Evolutionary conservation across 2,113 vertebrate species (phyloP), one percentile per base, ranked within the genome.

Genomic region (Trachemys scripta): DNA sequence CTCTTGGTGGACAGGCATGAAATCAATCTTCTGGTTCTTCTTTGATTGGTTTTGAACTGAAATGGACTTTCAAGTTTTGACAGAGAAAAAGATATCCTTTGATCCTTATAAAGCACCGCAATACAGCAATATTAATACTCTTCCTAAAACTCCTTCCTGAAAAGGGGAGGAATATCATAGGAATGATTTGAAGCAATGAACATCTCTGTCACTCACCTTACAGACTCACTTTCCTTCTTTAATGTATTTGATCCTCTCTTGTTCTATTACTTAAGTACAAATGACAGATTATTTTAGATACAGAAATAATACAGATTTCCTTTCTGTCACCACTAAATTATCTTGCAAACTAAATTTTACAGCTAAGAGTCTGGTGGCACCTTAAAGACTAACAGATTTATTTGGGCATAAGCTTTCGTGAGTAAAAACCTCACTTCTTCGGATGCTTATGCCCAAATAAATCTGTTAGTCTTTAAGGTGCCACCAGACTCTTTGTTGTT

Each of bases 241-340:
- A 50, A 91, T 88, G 94, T 96, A 94, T 96, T 93, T 96, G 95
- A 94, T 95, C 85, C 90, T 95, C 87, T 76, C 90, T 95, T 92
- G 90, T 80, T 95, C 92, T 94, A 69, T 76, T 82, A 79, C 96
- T 97, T 92, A 97, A 97, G 83, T 88, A 92, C 88, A 96, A 97
- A 91, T 97, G 96, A 97, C 96, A 97, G 92, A 93, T 93, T 96
- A 95, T 95, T 96, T 91, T 94, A 92, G 94, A 95, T 90, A 94
- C 93, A 96, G 92, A 97, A 97, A 96, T 97, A 97, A 97, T 85
- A 97, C 51, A 92, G 95, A 95, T 97, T 97, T 91, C 92, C 92
- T 95, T 95, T 96, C 94, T 95, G 95, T 95, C 96, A 97, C 82
- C 56, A 89, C 93, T 89, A 97, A 98, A 97, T 97, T 97, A 97